These are phyloP conservation scores for Tanytarsus gracilentus DNA, from an alignment of 2,888 invertebrate species.

Conservation along the genomic window DNA sequence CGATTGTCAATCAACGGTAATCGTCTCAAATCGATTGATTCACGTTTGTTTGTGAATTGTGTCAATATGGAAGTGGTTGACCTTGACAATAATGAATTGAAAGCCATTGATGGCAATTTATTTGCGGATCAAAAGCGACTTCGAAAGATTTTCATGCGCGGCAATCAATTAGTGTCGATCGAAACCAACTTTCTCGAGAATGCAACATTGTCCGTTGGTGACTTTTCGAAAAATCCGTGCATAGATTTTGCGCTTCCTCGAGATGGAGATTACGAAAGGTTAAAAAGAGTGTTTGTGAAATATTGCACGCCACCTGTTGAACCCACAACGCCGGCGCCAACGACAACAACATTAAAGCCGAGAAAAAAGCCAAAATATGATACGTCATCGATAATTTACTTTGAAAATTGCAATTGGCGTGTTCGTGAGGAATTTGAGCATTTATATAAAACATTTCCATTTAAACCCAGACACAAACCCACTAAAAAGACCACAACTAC, in stretches of 20 bases:
- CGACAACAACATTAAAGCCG: neutral
- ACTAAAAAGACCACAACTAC: too few relatives aligned
- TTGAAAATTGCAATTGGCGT: slow-evolving; percentile 11
- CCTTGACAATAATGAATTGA: slow-evolving; percentile 13
- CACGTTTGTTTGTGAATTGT: slow-evolving; percentile 1
- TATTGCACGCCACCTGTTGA: neutral
- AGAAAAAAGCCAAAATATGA: slow-evolving; percentile 1
- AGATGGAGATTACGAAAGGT: neutral
- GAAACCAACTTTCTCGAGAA: neutral
- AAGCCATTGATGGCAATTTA: neutral
- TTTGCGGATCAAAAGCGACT: neutral
- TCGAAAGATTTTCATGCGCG: neutral
- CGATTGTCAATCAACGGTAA: slow-evolving; percentile 8
- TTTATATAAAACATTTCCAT: neutral
- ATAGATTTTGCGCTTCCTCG: slow-evolving; percentile 10
- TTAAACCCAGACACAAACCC: neutral
- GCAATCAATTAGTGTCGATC: neutral
- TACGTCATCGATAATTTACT: neutral
- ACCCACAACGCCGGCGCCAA: neutral
- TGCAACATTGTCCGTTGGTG: neutral
- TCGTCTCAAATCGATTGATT: neutral
- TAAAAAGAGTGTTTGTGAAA: neutral
- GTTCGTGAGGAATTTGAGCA: neutral
- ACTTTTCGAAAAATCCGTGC: slow-evolving; percentile 1
- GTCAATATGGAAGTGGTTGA: slow-evolving; percentile 2